phyloP scores from a whole-genome alignment of 2,113 vertebrate species.

The Dolichotis patagonum region DNA sequence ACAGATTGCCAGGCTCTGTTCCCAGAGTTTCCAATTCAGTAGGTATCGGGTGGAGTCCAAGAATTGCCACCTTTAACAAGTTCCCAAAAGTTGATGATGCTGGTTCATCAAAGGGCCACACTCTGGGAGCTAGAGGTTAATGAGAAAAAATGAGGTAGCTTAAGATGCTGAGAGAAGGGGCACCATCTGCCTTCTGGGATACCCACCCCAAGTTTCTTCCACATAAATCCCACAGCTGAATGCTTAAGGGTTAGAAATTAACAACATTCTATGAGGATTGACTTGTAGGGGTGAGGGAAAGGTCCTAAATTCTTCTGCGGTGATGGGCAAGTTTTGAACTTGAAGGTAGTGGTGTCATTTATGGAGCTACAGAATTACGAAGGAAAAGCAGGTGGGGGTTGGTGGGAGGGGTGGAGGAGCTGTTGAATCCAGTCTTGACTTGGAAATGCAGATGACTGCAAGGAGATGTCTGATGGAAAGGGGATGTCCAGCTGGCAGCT shows the following conservation, averaged over 20 bases:
- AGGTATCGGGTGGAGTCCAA: not conserved
- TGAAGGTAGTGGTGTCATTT: not conserved
- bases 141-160: not conserved
- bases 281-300: not conserved
- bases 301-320: not conserved
- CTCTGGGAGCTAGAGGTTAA: not conserved
- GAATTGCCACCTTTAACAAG: not conserved
- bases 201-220: not conserved
- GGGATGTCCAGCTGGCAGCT: not conserved
- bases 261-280: not conserved
- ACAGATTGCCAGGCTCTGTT: not conserved
- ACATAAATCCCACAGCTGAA: not conserved
- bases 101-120: not conserved
- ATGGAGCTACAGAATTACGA: not conserved
- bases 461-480: not conserved
- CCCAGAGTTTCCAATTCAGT: not conserved
- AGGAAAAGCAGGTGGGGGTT: not conserved
- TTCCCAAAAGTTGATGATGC: not conserved
- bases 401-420: not conserved
- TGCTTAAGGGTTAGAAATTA: not conserved
- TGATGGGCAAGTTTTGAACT: constrained; percentile 8
- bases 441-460: constrained; percentile 2
- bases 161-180: not conserved
- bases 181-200: not conserved
- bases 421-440: not conserved